Percentiles rank a stretch among this genome's conserved stretches.
Evolutionary conservation across 2,797 vertebrate genomes (phyloP).

Genomic region (Eidolon dupreanum): DNA sequence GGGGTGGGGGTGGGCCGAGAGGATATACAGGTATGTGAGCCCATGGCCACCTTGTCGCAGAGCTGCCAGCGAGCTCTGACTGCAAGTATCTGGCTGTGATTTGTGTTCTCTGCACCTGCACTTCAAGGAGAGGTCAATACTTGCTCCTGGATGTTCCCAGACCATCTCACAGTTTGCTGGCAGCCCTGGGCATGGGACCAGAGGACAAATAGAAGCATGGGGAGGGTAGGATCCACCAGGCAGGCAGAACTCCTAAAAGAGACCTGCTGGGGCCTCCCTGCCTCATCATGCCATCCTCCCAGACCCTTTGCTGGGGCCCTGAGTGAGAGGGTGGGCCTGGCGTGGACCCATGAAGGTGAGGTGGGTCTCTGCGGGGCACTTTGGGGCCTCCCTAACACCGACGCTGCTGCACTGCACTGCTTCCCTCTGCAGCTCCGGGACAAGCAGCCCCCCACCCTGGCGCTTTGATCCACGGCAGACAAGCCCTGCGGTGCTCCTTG

Average conservation of each 20-base stretch:
- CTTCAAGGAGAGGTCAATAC: neutral
- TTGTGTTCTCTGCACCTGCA: rapidly evolving
- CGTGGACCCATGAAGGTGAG: neutral
- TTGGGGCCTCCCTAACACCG: neutral
- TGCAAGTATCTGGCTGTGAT: neutral
- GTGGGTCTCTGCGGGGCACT: neutral
- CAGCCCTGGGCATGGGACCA: neutral
- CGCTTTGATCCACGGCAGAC: conserved; percentile 62
- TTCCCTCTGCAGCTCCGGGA: neutral
- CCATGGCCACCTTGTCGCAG: neutral
- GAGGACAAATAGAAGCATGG: neutral
- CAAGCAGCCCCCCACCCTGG: neutral
- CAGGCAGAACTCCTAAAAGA: neutral
- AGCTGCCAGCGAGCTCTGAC: neutral
- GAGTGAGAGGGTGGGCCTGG: neutral
- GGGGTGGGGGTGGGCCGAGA: too few species aligned
- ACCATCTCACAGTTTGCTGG: neutral
- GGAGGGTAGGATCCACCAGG: neutral
- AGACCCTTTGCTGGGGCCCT: neutral
- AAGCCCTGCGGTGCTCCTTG: conserved; percentile 60
- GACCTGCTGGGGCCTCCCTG: neutral
- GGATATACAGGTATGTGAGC: rapidly evolving
- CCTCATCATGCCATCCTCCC: neutral
- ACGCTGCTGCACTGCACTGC: neutral
- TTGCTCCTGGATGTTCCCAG: neutral